Conservation (phyloP, 2,888 invertebrate species). For the Oegoconia quadripuncta region DNA sequence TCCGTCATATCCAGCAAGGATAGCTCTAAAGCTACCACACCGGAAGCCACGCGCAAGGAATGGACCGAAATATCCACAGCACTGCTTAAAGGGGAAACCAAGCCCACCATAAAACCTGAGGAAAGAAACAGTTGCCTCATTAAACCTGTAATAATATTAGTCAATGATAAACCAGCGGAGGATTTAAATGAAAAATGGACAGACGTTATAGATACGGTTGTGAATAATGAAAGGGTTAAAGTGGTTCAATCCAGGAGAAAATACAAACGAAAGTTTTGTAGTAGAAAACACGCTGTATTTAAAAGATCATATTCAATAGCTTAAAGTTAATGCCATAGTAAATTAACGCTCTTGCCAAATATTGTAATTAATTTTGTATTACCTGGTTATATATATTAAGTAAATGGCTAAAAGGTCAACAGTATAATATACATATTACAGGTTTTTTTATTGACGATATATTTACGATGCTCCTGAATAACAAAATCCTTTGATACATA, state of each 20-base stretch:
- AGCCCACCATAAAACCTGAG: constrained; percentile 26
- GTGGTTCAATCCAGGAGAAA: constrained; percentile 48
- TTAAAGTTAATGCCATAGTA: constrained; percentile 23
- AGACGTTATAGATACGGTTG: constrained; percentile 45
- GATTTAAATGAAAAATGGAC: constrained; percentile 64
- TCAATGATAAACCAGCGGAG: constrained; percentile 64
- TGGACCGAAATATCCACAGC: constrained; percentile 43
- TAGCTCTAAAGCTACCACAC: constrained; percentile 37
- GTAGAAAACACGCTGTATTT: constrained; percentile 51
- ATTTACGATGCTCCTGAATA: too few species aligned
- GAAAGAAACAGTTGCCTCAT: constrained; percentile 33
- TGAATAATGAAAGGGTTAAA: constrained; percentile 54
- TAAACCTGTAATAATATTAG: constrained; percentile 64
- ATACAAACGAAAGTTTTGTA: constrained; percentile 61
- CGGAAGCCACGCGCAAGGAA: constrained; percentile 32
- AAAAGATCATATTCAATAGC: constrained; percentile 71
- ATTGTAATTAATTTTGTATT: too few species aligned
- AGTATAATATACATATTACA: too few species aligned
- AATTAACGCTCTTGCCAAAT: too few species aligned
- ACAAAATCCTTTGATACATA: too few species aligned
- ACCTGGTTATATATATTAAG: too few species aligned
- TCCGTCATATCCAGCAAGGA: constrained; percentile 47
- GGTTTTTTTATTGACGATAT: too few species aligned
- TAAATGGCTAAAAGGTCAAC: too few species aligned
- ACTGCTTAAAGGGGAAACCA: constrained; percentile 37